A percentile compares a stretch with the other conserved stretches of the same genome.
Conservation (phyloP, 2,888 invertebrate species). For the Drosophila mercatorum region DNA sequence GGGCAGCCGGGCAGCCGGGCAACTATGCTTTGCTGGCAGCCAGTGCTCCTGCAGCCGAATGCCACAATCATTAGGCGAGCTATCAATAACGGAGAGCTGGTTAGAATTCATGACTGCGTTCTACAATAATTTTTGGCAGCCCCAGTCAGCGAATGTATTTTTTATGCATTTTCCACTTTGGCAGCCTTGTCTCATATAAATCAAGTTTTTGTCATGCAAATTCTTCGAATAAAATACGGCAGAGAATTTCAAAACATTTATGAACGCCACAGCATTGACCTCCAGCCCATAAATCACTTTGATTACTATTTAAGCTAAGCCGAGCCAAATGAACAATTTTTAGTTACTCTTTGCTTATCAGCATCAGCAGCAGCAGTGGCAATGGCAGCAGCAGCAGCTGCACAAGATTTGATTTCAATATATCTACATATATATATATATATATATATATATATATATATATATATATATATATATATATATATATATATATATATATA, state of each 20-base stretch:
- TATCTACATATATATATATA: conserved; percentile 1
- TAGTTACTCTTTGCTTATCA: conserved; percentile 65
- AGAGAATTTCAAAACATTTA: conserved; percentile 61
- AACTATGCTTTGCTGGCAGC: not conserved
- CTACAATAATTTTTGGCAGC: conserved; percentile 47
- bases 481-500: not conserved
- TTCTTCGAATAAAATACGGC: conserved; percentile 50
- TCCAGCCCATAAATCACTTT: conserved; percentile 71
- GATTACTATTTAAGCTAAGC: conserved; percentile 72
- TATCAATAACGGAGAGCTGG: conserved; percentile 24
- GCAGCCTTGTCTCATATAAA: conserved; percentile 65
- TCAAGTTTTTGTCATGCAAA: conserved; percentile 71
- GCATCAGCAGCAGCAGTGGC: conserved; percentile 58
- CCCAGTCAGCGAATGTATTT: conserved; percentile 13
- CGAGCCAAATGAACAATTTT: conserved; percentile 52
- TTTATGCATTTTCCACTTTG: conserved; percentile 64
- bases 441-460: not conserved
- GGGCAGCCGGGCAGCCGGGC: not conserved
- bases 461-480: not conserved
- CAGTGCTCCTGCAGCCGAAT: conserved; percentile 19
- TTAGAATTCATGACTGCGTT: conserved; percentile 30
- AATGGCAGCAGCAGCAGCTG: conserved; percentile 69
- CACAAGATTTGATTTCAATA: conserved; percentile 40
- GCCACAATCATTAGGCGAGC: conserved; percentile 22
- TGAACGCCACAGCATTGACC: conserved; percentile 69